These are phyloP conservation scores for Lepisosteus oculatus DNA, from an alignment of 2,113 vertebrate genomes.

Conservation along the genomic window DNA sequence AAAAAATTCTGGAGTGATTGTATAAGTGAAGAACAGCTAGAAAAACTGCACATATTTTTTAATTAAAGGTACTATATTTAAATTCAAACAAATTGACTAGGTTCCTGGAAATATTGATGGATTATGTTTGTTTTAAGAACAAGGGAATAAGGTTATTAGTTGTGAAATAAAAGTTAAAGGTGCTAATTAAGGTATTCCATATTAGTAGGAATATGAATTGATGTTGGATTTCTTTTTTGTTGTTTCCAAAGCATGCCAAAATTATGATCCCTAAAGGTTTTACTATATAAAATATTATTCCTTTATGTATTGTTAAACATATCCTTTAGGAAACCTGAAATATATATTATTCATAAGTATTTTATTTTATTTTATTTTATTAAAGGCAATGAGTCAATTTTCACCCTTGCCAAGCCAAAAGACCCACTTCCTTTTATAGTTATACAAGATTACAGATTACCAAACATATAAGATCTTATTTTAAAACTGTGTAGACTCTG, in stretches of 20 bases:
- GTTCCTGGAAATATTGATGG: slow-evolving; percentile 6
- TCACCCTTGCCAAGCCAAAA: slow-evolving; percentile 44
- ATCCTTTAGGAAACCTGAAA: slow-evolving; percentile 26
- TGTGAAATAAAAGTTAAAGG: not conserved
- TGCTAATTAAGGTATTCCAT: not conserved
- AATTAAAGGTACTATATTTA: not conserved
- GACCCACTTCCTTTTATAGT: slow-evolving; percentile 46
- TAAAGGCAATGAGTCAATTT: slow-evolving; percentile 45
- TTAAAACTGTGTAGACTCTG: slow-evolving; percentile 1
- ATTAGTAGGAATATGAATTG: not conserved
- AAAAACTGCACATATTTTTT: not conserved
- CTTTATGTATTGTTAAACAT: slow-evolving; percentile 39
- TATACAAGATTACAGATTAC: slow-evolving; percentile 29
- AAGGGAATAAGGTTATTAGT: not conserved
- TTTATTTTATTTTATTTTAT: slow-evolving; percentile 58
- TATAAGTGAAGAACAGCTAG: not conserved
- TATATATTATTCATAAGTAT: slow-evolving; percentile 40
- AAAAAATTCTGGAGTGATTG: not conserved
- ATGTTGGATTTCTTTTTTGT: not conserved
- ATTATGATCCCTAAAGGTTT: slow-evolving; percentile 20
- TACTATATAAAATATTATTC: slow-evolving; percentile 33
- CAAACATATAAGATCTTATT: slow-evolving; percentile 45
- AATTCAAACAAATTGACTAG: not conserved
- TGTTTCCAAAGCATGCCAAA: slow-evolving; percentile 1
- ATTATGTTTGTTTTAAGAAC: not conserved